Percentiles rank a stretch among this genome's conserved stretches.
Evolutionary conservation across 2,888 invertebrate genomes (phyloP).

Genomic region (Drepana falcataria): DNA sequence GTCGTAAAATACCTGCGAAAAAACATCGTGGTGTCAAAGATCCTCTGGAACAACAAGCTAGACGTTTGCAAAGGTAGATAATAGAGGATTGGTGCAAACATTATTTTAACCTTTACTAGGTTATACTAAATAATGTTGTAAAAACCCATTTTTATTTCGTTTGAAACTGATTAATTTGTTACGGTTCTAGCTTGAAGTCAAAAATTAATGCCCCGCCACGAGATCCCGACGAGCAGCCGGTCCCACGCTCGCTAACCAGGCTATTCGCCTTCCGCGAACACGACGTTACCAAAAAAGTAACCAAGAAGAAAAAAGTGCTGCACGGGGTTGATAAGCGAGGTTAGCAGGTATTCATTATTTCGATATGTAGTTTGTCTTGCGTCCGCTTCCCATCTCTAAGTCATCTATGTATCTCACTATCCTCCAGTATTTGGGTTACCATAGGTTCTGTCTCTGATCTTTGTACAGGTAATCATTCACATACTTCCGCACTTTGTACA

Average conservation of each 20-base stretch:
- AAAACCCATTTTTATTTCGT: not conserved
- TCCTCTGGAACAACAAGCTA: slow-evolving; percentile 83
- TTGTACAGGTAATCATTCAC: no score
- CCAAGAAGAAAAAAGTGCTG: slow-evolving; percentile 19
- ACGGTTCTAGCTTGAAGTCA: slow-evolving; percentile 79
- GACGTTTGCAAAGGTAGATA: slow-evolving; percentile 80
- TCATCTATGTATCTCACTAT: no score
- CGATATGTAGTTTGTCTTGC: no score
- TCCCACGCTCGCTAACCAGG: slow-evolving; percentile 83
- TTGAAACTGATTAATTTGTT: not conserved
- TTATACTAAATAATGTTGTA: no score
- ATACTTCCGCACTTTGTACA: no score
- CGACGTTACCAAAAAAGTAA: slow-evolving; percentile 24
- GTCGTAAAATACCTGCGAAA: slow-evolving; percentile 88
- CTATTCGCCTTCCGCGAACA: slow-evolving; percentile 72
- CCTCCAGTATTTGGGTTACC: no score
- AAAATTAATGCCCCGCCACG: slow-evolving; percentile 87
- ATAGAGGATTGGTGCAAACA: no score
- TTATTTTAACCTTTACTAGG: no score
- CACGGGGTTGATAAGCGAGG: not conserved
- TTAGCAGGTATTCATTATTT: not conserved
- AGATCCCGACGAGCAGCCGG: slow-evolving; percentile 83
- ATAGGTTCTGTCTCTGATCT: no score
- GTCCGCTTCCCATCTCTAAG: no score
- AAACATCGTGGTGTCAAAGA: slow-evolving; percentile 89